Percentiles rank a stretch among this genome's conserved stretches.
phyloP scores from a whole-genome alignment of 2,113 vertebrate genomes.

The Oryzias javanicus region DNA sequence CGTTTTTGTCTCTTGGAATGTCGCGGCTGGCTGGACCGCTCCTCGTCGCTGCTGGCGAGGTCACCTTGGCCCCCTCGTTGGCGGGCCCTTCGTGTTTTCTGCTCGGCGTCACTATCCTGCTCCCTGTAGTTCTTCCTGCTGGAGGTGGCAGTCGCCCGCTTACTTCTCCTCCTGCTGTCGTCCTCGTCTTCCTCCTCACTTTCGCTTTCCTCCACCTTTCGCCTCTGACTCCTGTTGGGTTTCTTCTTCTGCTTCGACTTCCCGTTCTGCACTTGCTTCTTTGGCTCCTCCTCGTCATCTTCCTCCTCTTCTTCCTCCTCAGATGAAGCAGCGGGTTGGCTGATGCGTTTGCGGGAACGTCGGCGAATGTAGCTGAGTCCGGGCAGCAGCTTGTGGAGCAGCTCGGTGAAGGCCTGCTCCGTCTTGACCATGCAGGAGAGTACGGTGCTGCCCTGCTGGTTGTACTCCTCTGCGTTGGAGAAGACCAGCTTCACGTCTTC shows the following conservation, averaged over 20 bases:
- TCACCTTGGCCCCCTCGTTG: slow-evolving; percentile 28
- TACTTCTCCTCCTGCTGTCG: slow-evolving; percentile 63
- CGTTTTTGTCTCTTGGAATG: slow-evolving; percentile 82
- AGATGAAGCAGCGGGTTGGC: slow-evolving; percentile 43
- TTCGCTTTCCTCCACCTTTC: slow-evolving; percentile 43
- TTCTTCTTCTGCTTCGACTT: slow-evolving; percentile 55
- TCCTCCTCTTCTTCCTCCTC: slow-evolving; percentile 56
- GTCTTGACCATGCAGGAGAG: slow-evolving; percentile 90
- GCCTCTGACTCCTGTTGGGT: slow-evolving; percentile 7
- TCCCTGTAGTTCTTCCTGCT: slow-evolving; percentile 73
- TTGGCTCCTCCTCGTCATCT: slow-evolving; percentile 21
- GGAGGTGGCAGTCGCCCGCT: slow-evolving; percentile 54
- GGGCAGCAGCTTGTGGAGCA: slow-evolving; percentile 90
- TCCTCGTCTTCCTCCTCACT: slow-evolving; percentile 48
- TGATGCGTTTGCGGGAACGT: slow-evolving; percentile 79
- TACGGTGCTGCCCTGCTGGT: slow-evolving; percentile 87
- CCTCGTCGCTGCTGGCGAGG: slow-evolving; percentile 61
- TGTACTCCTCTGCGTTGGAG: slow-evolving; percentile 92
- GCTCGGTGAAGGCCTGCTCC: slow-evolving; percentile 87
- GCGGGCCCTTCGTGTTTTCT: slow-evolving; percentile 67
- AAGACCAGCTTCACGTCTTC: slow-evolving; percentile 93
- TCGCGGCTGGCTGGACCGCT: slow-evolving; percentile 66
- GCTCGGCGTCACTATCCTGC: slow-evolving; percentile 74
- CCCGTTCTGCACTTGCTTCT: slow-evolving; percentile 68
- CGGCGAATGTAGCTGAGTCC: slow-evolving; percentile 87